Base-by-base conservation (phyloP, 2,797 vertebrate species). In the Cetoscarus ocellatus region DNA sequence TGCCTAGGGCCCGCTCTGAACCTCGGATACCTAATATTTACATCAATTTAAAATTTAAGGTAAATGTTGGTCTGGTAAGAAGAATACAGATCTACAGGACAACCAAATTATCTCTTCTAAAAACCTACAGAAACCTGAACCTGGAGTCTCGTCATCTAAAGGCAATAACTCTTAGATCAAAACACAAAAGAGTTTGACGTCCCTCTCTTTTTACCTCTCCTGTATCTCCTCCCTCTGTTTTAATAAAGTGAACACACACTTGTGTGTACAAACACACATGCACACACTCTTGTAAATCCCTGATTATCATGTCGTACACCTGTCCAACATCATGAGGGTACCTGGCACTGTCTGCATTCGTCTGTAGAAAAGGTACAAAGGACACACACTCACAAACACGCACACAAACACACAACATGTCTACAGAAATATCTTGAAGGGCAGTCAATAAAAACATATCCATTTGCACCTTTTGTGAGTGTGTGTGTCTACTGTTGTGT, bases 261-360 rank as follows among this genome's bases (percentile, higher is more conserved):
- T 69, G 64, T 54, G 38, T 27, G 27, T 4, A 27, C 71, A 67
- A 71, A 66, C 57, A 56, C 67, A 54, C 47, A 43, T 59, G 35
- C 34, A 15, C 67, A 53, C 63, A 42, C 61, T 18, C 62, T 74
- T 74, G 48, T 88, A 90, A 91, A 93, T 93, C 90, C 89, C 89
- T 84, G 87, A 90, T 92, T 91, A 90, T 86, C 82, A 83, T 75
- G 85, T 90, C 83, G 83, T 92, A 89, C 90, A 93, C 89, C 90
- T 93, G 91, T 92, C 88, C 88, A 88, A 87, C 77, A 90, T 91
- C 87, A 86, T 84, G 90, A 90, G 90, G 89, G 84, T 92, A 90
- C 90, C 88, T 90, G 91, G 88, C 90, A 91, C 82, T 61, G 19
- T 51, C 79, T 80, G 70, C 78, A 42, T 66, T 79, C 66, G 77